Base-by-base conservation (phyloP, 2,797 vertebrate genomes). In the Ispidina picta region DNA sequence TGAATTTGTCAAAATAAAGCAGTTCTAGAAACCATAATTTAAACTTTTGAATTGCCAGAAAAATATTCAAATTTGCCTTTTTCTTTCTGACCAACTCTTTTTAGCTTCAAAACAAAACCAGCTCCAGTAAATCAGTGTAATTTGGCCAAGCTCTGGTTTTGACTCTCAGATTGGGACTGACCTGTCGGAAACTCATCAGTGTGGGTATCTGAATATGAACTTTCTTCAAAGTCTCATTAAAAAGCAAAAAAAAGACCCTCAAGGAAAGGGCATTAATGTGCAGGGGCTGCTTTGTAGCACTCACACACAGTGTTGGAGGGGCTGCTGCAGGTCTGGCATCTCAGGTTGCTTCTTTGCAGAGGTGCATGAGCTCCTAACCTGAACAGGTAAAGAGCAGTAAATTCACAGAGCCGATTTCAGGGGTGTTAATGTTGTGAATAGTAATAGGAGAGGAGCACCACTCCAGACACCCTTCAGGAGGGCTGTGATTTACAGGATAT, bases 371-470 rank as follows among this genome's bases (percentile, higher is more conserved):
- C 7, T 70, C 86, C 88, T 71, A 39, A 71, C 76, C 62, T 49
- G 82, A 82, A 4, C 94, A 89, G 87, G 89, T 91, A 89, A 96
- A 82, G 41, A 88, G 91, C 88, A 92, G 93, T 92, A 93, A 94
- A 96, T 95, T 94, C 92, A 71, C 49, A 29, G 54, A 77, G 71
- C 48, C 65, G 64, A 25, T 86, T 94, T 83, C 89, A 49, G 26
- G 1, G 0, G 74, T 86, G 89, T 75, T 95, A 94, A 95, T 80
- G 91, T 41, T 74, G 86, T 94, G 94, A 95, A 95, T 91, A 95
- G 78, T 84, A 92, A 94, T 39, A 77, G 89, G 5, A 4, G 58
- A 85, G 3, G 58, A 85, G 81, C 60, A 23, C 8, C 22, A 7
- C 68, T 31, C 64, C 83, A 92, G 91, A 62, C 88, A 92, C 37